phyloP scores from a whole-genome alignment of 2,888 invertebrate species.

The Rhamphomyia laevipes region DNA sequence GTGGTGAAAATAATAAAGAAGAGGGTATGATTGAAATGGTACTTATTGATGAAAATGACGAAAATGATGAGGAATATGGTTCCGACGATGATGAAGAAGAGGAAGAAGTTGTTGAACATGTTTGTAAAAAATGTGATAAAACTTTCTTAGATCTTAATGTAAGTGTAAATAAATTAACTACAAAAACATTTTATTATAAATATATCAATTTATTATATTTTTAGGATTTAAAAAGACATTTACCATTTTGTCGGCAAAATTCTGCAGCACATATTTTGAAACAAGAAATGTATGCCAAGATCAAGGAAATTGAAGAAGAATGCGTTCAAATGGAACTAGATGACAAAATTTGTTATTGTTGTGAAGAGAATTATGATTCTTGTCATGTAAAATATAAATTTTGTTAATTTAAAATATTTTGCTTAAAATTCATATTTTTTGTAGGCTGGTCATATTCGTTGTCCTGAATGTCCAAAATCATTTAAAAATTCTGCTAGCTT shows the following conservation, averaged over 20 bases:
- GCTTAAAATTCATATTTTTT: too few relatives aligned
- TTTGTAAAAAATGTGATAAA: slow-evolving; percentile 35
- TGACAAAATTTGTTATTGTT: slow-evolving; percentile 36
- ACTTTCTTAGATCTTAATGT: slow-evolving; percentile 29
- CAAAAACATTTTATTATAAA: not conserved
- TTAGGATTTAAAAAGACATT: slow-evolving; percentile 29
- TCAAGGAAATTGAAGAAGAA: slow-evolving; percentile 32
- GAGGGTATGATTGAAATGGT: slow-evolving; percentile 6
- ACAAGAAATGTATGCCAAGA: slow-evolving; percentile 30
- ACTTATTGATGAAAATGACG: slow-evolving; percentile 6
- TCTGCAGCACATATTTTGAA: slow-evolving; percentile 28
- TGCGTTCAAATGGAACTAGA: slow-evolving; percentile 31
- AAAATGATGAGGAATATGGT: not conserved
- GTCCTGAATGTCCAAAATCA: slow-evolving; percentile 54
- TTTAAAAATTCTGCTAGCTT: slow-evolving; percentile 57
- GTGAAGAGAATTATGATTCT: slow-evolving; percentile 34
- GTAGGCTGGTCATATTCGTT: slow-evolving; percentile 38
- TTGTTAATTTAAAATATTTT: too few relatives aligned
- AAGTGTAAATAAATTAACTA: slow-evolving; percentile 7
- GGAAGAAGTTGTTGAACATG: slow-evolving; percentile 33
- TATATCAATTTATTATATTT: slow-evolving; percentile 5
- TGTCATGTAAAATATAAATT: too few relatives aligned
- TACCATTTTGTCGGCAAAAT: slow-evolving; percentile 31
- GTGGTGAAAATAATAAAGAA: not conserved
- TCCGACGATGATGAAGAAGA: slow-evolving; percentile 13